Evolutionary conservation across 2,797 vertebrate genomes (phyloP), one percentile per base, ranked within the genome.

Genomic region (Phrynocephalus vlangalii): DNA sequence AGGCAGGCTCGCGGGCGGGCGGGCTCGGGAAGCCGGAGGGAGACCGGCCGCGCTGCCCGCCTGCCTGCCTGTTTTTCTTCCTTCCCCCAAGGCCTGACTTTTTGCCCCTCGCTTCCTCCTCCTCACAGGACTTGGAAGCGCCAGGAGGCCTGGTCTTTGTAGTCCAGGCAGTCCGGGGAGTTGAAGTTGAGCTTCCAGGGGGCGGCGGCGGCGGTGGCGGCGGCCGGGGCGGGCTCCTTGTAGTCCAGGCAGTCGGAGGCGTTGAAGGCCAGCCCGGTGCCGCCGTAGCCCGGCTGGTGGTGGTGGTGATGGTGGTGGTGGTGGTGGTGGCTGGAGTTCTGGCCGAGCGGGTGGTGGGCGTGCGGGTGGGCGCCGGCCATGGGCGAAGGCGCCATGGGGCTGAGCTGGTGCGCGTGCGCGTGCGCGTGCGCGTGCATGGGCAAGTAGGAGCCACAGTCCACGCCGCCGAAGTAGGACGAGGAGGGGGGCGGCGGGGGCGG

Each of bases 141-240:
- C 99, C 99, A 99, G 83, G 99, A 99, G 20, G 98, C 97, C 97
- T 99, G 99, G 97, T 99, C 99, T 96, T 99, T 99, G 97, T 99
- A 99, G 98, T 99, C 99, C 96, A 99, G 98, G 96, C 99, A 99
- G 97, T 99, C 99, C n/a, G 98, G 97, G 80, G 99, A 96, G 93
- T 99, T 99, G 96, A 99, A 99, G 97, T 99, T 99, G 97, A 99
- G 98, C 95, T 99, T 99, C 99, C 99, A 99, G 28, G 99, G 98
- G 89, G 99, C 97, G 13, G 98, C 97, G 0, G 97, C 97, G 33
- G 33, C n/a, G 22, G 98, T 97, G 13, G 98, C 97, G 0, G 97
- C 97, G 18, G 98, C 96, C 0, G 98, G 97, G 0, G 97, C 97
- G 85, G 98, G 98, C 94, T 99, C 99, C 98, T 99, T 99, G 97